Base-by-base conservation (phyloP, 2,888 invertebrate species). In the Clostera curtula region DNA sequence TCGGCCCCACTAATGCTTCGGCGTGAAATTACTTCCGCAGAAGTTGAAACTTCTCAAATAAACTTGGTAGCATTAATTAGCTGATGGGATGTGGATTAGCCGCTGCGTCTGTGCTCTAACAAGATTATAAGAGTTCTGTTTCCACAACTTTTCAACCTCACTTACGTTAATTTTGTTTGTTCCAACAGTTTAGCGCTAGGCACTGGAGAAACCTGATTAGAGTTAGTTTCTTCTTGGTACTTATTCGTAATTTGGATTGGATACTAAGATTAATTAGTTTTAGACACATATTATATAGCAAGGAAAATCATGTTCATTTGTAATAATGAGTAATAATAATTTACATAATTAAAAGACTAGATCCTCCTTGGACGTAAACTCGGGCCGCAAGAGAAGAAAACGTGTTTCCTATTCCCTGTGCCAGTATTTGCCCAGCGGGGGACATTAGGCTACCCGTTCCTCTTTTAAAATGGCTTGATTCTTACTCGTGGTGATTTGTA, bases 31-130 rank as follows among this genome's bases (percentile, higher is more conserved):
- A 77, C 77, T 80, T 80, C 77, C 72, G 63, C 44, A 47, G 53
- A 70, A 74, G 69, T 72, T 73, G 70, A 76, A 79, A 79, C 73
- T 80, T 79, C 79, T 79, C 75, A 80, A 80, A 80, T 77, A 72
- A 77, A 80, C 70, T 80, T 72, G 60, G 60, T 50, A 53, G 68
- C 80, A 80, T 83, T 83, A 83, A 83, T 83, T 83, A 83, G 83
- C 75, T 77, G 83, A 82, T 83, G 83, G 82, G 62, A 52, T 61
- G 63, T 54, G 76, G 76, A 77, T 79, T 79, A 76, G 71, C 67
- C 64, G 61, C 64, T 65, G 70, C 67, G 70, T 71, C 73, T 74
- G 68, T 66, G 71, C 59, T 71, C 65, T 79, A 82, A 83, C 76
- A 71, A 75, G 71, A 76, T 83, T 83, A 82, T 83, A 73, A 65